Conservation (phyloP, 2,113 vertebrate genomes). For the Dromiciops gliroides region DNA sequence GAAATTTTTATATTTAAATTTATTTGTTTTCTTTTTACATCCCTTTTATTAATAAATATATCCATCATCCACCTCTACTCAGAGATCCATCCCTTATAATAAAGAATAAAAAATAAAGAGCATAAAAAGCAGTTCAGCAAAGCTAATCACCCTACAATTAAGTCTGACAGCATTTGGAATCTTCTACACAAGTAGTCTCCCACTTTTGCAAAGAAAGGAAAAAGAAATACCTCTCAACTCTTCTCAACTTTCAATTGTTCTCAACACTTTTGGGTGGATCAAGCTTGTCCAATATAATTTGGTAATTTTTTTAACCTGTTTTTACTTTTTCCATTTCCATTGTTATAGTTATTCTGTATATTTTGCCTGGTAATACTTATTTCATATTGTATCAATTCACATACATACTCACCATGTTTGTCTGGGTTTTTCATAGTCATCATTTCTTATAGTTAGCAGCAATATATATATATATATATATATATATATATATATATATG, state of each 20-base stretch:
- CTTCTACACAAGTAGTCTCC: neutral
- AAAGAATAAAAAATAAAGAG: neutral
- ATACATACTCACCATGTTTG: neutral
- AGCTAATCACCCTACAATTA: neutral
- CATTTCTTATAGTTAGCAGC: neutral
- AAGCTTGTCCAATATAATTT: neutral
- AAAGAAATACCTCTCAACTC: neutral
- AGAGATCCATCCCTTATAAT: neutral
- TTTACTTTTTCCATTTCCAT: neutral
- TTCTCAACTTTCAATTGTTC: neutral
- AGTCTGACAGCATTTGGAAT: neutral
- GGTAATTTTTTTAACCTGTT: neutral
- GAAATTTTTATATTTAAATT: neutral
- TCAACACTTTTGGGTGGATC: neutral
- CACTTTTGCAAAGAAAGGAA: neutral
- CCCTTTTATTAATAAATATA: neutral
- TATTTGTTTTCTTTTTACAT: neutral
- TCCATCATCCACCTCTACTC: neutral
- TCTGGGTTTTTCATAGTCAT: neutral
- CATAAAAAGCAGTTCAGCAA: neutral
- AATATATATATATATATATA: too few species aligned
- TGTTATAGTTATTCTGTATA: neutral
- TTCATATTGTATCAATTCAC: neutral
- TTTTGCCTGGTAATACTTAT: neutral
- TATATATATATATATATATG: neutral